phyloP scores from a whole-genome alignment of 2,888 invertebrate genomes.

The Nyleta sp. region DNA sequence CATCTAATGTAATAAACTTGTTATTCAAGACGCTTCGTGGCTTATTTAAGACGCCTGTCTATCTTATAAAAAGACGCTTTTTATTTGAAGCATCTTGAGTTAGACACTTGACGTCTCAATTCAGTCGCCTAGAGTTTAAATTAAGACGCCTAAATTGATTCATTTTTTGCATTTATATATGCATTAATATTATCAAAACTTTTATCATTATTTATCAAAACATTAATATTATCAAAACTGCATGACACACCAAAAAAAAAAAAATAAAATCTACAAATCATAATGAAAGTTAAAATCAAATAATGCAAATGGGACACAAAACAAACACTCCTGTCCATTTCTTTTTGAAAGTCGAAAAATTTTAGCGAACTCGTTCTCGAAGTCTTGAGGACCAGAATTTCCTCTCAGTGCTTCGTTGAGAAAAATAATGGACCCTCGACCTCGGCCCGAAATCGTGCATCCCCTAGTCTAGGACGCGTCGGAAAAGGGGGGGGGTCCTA shows the following conservation, averaged over 20 bases:
- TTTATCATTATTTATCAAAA: no score
- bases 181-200: no score
- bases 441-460: slow-evolving; percentile 28
- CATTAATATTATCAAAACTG: no score
- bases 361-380: slow-evolving; percentile 34
- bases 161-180: no score
- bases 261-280: neutral
- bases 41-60: no score
- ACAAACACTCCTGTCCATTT: slow-evolving; percentile 35
- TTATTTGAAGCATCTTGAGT: no score
- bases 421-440: slow-evolving; percentile 66
- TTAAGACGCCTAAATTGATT: no score
- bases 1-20: no score
- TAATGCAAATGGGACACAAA: slow-evolving; percentile 26
- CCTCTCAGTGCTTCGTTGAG: slow-evolving; percentile 59
- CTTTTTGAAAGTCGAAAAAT: slow-evolving; percentile 41
- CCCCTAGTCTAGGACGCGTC: slow-evolving; percentile 47
- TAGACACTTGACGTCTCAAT: no score
- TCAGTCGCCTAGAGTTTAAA: no score
- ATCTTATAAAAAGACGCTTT: no score
- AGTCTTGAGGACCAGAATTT: slow-evolving; percentile 43
- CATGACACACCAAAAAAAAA: neutral
- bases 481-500: slow-evolving; percentile 54
- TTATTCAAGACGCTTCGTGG: no score
- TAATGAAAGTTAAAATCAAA: slow-evolving; percentile 1